Base-by-base conservation (phyloP, 2,797 vertebrate species). In the Echiichthys vipera region DNA sequence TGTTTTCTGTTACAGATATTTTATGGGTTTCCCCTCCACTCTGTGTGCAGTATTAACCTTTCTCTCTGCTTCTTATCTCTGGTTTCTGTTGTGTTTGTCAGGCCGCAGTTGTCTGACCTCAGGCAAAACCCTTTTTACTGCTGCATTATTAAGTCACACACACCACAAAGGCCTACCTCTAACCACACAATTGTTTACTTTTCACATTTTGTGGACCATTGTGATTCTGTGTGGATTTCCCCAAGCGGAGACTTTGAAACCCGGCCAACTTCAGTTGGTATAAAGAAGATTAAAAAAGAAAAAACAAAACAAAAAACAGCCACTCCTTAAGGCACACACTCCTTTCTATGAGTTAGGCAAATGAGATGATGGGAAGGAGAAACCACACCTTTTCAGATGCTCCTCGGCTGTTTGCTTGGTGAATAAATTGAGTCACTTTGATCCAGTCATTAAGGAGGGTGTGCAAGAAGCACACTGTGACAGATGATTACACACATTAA, bases 201-300 rank as follows among this genome's bases (percentile, higher is more conserved):
- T 84, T 76, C 34, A 55, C 49, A 49, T 58, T 70, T 78, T 77
- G 58, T 57, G 37, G 47, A 70, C 65, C 53, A 63, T 84, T 78
- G 59, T 72, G 36, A 65, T 79, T 69, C 65, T 74, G n/a, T 37
- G 22, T 57, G 81, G 77, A 67, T 87, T 79, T 70, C 72, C 84
- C 81, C 46, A 6, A 76, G 54, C 51, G 4, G 25, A 83, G 61
- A 87, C 81, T 89, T 91, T 93, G 89, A 91, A 77, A 85, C 54
- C n/a, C 4, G n/a, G 90, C 91, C 90, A 93, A 86, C 45, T 89
- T 92, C 87, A 79, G 88, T 91, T 88, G 70, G 84, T 76, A 61
- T 81, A 65, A 78, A 75, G 43, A 49, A 43, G 65, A 83, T n/a
- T 80, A 74, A 68, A 74, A 80, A 76, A 79, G 17, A 17, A 80